A percentile compares a stretch with the other conserved stretches of the same genome.
These are phyloP conservation scores for Pseudorasbora parva DNA, from an alignment of 2,113 vertebrate species.

Conservation along the genomic window DNA sequence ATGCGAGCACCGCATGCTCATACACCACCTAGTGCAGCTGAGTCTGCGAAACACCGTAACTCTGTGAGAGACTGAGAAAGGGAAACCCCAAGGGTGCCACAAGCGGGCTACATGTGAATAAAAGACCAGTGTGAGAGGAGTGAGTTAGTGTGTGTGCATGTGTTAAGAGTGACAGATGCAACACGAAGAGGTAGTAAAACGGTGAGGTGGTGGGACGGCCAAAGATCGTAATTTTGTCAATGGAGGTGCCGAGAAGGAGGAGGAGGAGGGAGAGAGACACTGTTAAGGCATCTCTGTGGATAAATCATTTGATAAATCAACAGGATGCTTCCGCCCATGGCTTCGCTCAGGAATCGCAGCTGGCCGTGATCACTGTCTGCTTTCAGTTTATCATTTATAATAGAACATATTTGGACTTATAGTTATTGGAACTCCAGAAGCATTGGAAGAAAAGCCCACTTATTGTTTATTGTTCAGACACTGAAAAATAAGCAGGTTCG, in stretches of 20 bases:
- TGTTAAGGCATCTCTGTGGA: conserved; percentile 23
- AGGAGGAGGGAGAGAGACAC: neutral
- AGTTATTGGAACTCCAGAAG: neutral
- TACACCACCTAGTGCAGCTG: conserved; percentile 32
- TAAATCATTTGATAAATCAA: conserved; percentile 43
- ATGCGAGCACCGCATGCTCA: neutral
- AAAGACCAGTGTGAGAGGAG: conserved; percentile 51
- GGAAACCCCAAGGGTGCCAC: conserved; percentile 64
- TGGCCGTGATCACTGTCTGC: neutral
- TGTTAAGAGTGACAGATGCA: conserved; percentile 55
- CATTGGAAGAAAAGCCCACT: no score
- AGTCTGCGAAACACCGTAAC: conserved; percentile 43
- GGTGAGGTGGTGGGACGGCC: conserved; percentile 16
- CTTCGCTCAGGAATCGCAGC: neutral
- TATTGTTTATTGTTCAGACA: no score
- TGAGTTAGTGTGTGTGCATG: conserved; percentile 33
- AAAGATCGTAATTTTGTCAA: conserved; percentile 52
- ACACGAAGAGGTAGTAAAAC: conserved; percentile 31
- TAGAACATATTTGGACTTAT: neutral
- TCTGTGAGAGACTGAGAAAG: conserved; percentile 41
- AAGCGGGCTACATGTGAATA: conserved; percentile 61
- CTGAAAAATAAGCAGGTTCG: no score
- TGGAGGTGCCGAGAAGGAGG: neutral
- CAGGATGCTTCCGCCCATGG: neutral
- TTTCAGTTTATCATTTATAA: neutral